phyloP scores from a whole-genome alignment of 2,888 invertebrate genomes.

The Tetranychus piercei region DNA sequence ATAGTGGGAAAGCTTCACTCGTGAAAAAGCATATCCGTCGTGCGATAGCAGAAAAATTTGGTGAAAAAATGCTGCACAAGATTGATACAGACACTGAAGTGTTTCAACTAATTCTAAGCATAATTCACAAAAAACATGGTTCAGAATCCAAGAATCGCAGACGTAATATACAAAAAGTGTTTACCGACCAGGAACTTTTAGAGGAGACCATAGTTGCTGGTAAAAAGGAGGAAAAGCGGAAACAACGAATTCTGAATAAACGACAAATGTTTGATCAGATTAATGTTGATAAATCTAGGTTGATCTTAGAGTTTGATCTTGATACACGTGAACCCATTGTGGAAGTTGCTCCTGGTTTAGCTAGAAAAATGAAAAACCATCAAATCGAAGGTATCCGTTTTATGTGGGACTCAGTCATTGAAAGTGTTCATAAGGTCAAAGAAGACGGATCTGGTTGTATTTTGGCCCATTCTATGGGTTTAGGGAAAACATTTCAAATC shows the following conservation, averaged over 20 bases:
- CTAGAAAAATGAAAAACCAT: constrained; percentile 69
- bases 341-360: constrained; percentile 54
- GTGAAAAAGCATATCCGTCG: too few relatives aligned
- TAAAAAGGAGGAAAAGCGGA: constrained; percentile 68
- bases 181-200: constrained; percentile 36
- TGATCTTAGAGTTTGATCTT: constrained; percentile 53
- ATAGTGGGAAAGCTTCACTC: too few relatives aligned
- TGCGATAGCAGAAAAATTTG: too few relatives aligned
- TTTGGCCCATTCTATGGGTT: constrained; percentile 91
- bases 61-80: too few relatives aligned
- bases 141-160: too few relatives aligned
- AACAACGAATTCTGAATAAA: constrained; percentile 66
- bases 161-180: constrained; percentile 37
- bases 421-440: constrained; percentile 55
- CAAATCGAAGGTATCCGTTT: constrained; percentile 61
- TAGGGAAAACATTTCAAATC: constrained; percentile 70
- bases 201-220: constrained; percentile 73
- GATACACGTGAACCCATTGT: constrained; percentile 62
- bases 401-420: constrained; percentile 83
- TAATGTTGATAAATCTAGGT: neutral
- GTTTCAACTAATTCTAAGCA: too few relatives aligned
- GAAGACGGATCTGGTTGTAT: constrained; percentile 66
- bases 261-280: constrained; percentile 44
- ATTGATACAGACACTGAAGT: too few relatives aligned
- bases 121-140: too few relatives aligned